A percentile compares a stretch with the other conserved stretches of the same genome.
These are phyloP conservation scores for Taenaris catops DNA, from an alignment of 2,888 invertebrate species.

Conservation along the genomic window DNA sequence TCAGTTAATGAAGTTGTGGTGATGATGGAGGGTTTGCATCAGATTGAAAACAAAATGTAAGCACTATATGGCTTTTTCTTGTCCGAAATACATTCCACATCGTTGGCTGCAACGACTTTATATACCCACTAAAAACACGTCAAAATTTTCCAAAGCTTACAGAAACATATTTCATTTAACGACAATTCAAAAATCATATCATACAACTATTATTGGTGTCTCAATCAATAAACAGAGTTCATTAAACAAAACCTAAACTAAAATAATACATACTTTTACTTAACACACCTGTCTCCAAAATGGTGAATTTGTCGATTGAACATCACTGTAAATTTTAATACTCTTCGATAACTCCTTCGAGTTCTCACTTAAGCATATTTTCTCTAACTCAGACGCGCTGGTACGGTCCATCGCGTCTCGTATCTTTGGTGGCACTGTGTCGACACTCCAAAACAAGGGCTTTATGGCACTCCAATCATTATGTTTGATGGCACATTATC, in stretches of 20 bases:
- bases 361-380: constrained; percentile 43
- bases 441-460: constrained; percentile 21
- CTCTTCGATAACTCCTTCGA: constrained; percentile 35
- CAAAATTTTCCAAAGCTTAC: too few relatives aligned
- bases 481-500: constrained; percentile 28
- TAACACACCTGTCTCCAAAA: constrained; percentile 63
- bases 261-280: constrained; percentile 21
- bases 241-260: too few relatives aligned
- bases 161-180: too few relatives aligned
- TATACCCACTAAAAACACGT: too few relatives aligned
- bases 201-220: too few relatives aligned
- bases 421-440: constrained; percentile 23
- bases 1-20: too few relatives aligned
- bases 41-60: too few relatives aligned
- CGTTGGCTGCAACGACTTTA: too few relatives aligned
- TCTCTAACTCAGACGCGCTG: constrained; percentile 48
- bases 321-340: constrained; percentile 27
- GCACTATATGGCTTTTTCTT: too few relatives aligned
- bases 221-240: constrained; percentile 4
- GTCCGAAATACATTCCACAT: too few relatives aligned
- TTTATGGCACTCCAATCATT: constrained; percentile 26
- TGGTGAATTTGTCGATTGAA: constrained; percentile 31
- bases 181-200: too few relatives aligned
- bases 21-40: too few relatives aligned
- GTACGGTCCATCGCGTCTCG: constrained; percentile 45